These are phyloP conservation scores for Champsocephalus esox DNA, from an alignment of 2,797 vertebrate species.

Conservation along the genomic window DNA sequence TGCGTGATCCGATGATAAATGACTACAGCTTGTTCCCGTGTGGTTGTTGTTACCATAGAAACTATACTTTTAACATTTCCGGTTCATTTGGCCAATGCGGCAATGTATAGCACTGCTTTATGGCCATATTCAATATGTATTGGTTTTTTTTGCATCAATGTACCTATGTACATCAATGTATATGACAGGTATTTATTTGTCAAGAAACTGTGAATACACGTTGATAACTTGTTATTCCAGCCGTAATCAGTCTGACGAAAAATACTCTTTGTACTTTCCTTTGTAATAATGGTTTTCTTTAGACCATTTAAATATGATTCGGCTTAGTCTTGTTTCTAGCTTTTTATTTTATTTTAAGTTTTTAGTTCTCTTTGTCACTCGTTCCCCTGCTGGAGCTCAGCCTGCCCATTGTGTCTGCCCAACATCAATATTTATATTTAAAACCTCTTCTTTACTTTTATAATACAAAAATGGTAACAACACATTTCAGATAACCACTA, in stretches of 20 bases:
- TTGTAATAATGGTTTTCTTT: no score
- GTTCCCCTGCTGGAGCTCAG: neutral
- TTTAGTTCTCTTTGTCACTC: neutral
- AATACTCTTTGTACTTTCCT: no score
- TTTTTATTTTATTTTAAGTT: no score
- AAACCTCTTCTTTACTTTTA: neutral
- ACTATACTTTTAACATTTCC: neutral
- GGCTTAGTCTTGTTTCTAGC: no score
- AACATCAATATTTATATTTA: neutral
- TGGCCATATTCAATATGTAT: neutral
- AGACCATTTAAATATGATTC: no score
- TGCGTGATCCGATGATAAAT: neutral
- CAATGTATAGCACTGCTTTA: neutral
- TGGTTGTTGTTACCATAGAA: neutral
- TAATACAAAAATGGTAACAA: neutral
- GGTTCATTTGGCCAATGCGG: neutral
- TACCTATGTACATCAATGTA: neutral
- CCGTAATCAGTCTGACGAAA: neutral
- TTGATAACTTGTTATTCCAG: neutral
- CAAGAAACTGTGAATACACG: neutral
- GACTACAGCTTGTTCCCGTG: neutral
- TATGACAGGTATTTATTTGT: neutral
- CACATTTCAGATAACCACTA: neutral
- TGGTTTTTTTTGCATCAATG: neutral
- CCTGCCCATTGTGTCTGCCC: neutral